Evolutionary conservation across 1,140 invertebrate species (phyloP).

Genomic region (Penaeus japonicus): DNA sequence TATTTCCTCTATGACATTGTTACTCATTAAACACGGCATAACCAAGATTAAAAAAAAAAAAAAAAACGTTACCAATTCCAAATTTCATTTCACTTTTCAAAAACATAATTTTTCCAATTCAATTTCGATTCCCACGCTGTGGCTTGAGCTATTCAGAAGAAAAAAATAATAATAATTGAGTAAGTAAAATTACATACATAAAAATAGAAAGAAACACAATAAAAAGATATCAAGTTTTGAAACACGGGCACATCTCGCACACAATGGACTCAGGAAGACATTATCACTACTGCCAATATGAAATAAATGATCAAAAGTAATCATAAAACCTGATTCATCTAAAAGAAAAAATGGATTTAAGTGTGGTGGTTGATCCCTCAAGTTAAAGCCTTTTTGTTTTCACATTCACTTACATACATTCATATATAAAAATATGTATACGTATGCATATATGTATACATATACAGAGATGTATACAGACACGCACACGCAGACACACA

Average conservation of each 20-base stretch:
- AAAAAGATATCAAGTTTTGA: conserved; percentile 37
- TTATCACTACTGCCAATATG: conserved; percentile 30
- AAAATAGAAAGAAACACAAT: too few species aligned
- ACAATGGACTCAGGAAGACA: conserved; percentile 43
- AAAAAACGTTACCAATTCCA: conserved; percentile 28
- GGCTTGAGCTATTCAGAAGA: conserved; percentile 40
- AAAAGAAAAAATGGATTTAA: background rate
- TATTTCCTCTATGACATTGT: conserved; percentile 35
- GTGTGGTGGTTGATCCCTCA: background rate
- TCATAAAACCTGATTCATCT: background rate
- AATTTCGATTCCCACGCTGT: conserved; percentile 47
- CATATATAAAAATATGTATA: too few species aligned
- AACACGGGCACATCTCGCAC: conserved; percentile 40
- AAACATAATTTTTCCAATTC: conserved; percentile 37
- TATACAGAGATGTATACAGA: too few species aligned
- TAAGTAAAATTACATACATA: too few species aligned
- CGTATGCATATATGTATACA: too few species aligned
- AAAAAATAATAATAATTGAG: too few species aligned
- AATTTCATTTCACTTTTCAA: background rate
- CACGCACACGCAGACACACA: too few species aligned
- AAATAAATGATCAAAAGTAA: background rate
- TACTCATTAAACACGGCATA: conserved; percentile 38
- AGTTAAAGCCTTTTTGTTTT: too few species aligned
- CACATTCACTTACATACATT: too few species aligned
- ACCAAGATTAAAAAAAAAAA: conserved; percentile 45